Evolutionary conservation across 2,888 invertebrate species (phyloP).

Genomic region (Diarsia rubi): DNA sequence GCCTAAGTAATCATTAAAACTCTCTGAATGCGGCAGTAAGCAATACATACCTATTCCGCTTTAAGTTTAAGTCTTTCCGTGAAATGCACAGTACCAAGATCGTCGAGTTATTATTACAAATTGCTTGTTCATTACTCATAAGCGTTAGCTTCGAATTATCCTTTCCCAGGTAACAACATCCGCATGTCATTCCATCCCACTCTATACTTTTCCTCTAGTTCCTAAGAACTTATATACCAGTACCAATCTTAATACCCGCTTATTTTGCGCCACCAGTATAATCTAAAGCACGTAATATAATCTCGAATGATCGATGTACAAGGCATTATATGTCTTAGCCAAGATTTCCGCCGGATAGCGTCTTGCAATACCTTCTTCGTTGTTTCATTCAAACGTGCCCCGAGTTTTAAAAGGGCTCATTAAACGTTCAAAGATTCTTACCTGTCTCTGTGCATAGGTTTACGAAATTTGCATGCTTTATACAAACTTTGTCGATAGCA

Average conservation of each 20-base stretch:
- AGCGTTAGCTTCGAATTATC: neutral
- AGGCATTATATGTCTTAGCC: conserved; percentile 73
- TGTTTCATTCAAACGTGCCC: conserved; percentile 81
- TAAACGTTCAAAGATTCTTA: conserved; percentile 66
- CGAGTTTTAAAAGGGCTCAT: conserved; percentile 83
- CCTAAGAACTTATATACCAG: conserved; percentile 21
- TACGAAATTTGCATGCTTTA: conserved; percentile 60
- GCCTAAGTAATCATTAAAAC: too few relatives aligned
- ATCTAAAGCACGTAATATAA: conserved; percentile 64
- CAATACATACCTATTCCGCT: neutral
- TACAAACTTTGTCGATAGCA: conserved; percentile 49
- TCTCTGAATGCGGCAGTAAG: too few relatives aligned
- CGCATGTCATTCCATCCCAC: conserved; percentile 1
- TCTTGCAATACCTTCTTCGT: conserved; percentile 78
- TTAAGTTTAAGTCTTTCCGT: neutral
- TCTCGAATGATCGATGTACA: conserved; percentile 67
- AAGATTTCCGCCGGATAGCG: conserved; percentile 83
- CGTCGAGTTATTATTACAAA: conserved; percentile 19
- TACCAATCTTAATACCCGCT: conserved; percentile 26
- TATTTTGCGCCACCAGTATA: conserved; percentile 26
- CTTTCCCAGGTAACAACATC: conserved; percentile 7
- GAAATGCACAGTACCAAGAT: neutral
- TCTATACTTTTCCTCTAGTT: conserved; percentile 15
- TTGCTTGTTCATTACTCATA: conserved; percentile 6
- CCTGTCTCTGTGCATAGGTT: conserved; percentile 54